Base-by-base conservation (phyloP, 1,140 invertebrate genomes). In the Pachypeltis micranthus region DNA sequence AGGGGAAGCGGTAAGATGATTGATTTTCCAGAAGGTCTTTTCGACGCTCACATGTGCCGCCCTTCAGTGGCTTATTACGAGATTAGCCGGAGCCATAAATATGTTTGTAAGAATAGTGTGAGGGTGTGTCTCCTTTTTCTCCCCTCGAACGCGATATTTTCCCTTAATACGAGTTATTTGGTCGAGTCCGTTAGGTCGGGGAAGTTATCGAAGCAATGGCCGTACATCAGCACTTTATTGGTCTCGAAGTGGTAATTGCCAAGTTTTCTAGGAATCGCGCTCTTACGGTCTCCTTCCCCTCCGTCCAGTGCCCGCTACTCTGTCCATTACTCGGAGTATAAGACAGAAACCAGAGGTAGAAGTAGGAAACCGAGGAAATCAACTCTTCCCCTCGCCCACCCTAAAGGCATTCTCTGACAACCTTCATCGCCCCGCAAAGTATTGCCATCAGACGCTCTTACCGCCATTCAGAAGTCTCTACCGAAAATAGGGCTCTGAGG, bases 211-310 rank as follows among this genome's bases (percentile, higher is more conserved):
- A 4, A 14, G 10, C 10, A 3, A 21, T 4, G 21, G 10, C 23
- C 47, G 47, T 51, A 10, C 47, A 51, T 51, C 47, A 51, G 23
- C 47, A 21, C 47, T 51, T 51, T 51, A 51, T 51, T 51, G 47
- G 47, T 21, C 47, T 51, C 47, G 31, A 10, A 4, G 47, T 4
- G 10, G 47, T 51, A 51, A 51, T 51, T 51, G 47, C 12, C 19
- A 51, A 51, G 47, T 51, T 51, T 51, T 51, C 10, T 10, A 10
- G 7, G 47, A 21, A 51, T 4, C 7, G 7, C 31, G 7, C 31
- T 10, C 7, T 39, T 7, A 10, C 16, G 7, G 7, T 39, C 7
- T 39, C 21, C 47, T 21, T 51, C 47, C 4, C 47, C 47, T 21
- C 47, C 19, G 19, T 4, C 10, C 4, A 21, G 21, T 14, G 47